Conservation (phyloP, 2,888 invertebrate genomes). For the Autographa pulchrina region DNA sequence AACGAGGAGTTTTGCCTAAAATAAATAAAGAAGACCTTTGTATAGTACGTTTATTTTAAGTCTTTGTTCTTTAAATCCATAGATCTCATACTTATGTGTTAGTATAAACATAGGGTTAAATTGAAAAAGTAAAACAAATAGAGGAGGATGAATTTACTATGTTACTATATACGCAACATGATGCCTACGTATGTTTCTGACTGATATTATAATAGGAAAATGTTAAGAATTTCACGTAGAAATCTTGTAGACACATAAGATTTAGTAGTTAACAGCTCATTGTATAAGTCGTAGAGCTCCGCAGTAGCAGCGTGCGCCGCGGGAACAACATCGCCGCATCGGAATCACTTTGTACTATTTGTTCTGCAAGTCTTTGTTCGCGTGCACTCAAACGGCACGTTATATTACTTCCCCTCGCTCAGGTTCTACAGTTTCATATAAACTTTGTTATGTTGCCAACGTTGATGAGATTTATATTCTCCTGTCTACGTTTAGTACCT, state of each 20-base stretch:
- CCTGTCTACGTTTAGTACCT: not conserved
- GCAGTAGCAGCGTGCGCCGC: not conserved
- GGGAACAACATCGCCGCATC: not conserved
- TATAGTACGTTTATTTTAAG: not conserved
- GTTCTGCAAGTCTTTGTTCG: constrained; percentile 27
- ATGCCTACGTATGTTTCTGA: too few relatives aligned
- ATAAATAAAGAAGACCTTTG: not conserved
- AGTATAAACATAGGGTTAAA: too few relatives aligned
- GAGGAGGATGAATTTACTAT: too few relatives aligned
- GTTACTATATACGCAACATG: too few relatives aligned
- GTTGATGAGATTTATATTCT: not conserved
- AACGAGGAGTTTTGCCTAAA: not conserved
- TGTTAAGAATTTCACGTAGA: not conserved
- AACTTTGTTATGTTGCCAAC: not conserved
- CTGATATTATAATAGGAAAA: too few relatives aligned
- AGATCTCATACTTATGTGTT: not conserved
- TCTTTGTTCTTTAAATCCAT: not conserved
- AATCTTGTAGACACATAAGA: not conserved
- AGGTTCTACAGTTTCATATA: not conserved
- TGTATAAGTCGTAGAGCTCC: not conserved
- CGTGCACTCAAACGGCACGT: constrained; percentile 14
- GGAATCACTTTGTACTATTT: constrained; percentile 30
- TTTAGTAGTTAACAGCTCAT: not conserved
- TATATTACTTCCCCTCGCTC: constrained; percentile 15
- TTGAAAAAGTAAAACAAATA: too few relatives aligned